phyloP scores from a whole-genome alignment of 2,797 vertebrate genomes.

The Euphonia xanthogaster region DNA sequence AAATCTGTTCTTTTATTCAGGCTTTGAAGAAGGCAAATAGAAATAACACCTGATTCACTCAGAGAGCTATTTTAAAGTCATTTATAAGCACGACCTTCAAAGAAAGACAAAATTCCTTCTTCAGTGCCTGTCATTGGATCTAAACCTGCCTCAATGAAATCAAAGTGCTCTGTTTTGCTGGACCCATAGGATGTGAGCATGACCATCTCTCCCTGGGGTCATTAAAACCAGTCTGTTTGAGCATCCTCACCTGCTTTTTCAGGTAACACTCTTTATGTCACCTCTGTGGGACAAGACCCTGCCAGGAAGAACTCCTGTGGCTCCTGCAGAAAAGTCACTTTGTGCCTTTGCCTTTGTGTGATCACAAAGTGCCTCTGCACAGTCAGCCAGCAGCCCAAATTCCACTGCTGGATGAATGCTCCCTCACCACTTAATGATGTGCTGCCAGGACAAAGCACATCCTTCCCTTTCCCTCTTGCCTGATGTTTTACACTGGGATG shows the following conservation, averaged over 20 bases:
- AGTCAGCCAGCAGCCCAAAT: neutral
- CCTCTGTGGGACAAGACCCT: neutral
- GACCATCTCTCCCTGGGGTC: neutral
- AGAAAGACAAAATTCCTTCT: neutral
- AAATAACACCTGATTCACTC: neutral
- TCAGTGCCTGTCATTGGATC: neutral
- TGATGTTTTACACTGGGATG: accelerated
- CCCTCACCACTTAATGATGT: neutral
- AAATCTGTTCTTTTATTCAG: neutral
- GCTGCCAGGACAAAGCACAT: neutral
- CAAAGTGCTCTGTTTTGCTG: neutral
- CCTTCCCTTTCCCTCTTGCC: neutral
- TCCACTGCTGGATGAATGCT: neutral
- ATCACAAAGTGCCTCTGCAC: accelerated
- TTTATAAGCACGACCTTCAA: conserved; percentile 1
- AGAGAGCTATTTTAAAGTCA: conserved; percentile 3
- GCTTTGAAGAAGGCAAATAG: neutral
- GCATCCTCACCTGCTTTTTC: neutral
- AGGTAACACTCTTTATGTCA: neutral
- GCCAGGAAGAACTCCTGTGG: neutral
- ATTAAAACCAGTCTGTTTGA: neutral
- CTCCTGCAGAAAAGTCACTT: neutral
- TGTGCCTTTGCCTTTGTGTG: neutral
- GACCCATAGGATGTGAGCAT: neutral
- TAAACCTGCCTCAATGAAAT: neutral